Conservation (phyloP, 2,113 vertebrate genomes). For the Oostethus manadensis region DNA sequence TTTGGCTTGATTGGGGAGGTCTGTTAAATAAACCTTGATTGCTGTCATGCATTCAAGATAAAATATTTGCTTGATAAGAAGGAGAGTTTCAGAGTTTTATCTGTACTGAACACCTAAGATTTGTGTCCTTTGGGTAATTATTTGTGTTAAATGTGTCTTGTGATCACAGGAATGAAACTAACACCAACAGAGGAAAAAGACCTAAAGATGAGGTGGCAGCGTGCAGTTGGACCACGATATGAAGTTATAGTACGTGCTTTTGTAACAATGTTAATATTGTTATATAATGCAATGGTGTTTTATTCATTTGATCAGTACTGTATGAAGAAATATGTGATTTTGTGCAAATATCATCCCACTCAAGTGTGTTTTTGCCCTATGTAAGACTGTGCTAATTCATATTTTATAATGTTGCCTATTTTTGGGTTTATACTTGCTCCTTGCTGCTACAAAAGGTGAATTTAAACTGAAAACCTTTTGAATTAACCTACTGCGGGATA, state of each 20-base stretch:
- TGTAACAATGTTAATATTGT: not conserved
- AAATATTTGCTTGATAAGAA: conserved; percentile 47
- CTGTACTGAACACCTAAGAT: not conserved
- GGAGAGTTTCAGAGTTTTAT: conserved; percentile 26
- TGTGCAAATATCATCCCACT: no score
- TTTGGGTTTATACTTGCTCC: no score
- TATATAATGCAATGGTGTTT: no score
- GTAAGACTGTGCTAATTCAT: no score
- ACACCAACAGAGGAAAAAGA: conserved; percentile 54
- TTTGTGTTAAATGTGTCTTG: conserved; percentile 8
- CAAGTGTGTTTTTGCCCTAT: no score
- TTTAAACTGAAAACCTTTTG: no score
- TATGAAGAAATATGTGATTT: not conserved
- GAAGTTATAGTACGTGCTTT: conserved; percentile 83
- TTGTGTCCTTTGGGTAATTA: not conserved
- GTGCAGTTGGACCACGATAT: conserved; percentile 77
- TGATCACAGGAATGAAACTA: conserved; percentile 50
- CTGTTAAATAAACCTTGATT: conserved; percentile 57
- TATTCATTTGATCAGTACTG: not conserved
- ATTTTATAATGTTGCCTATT: no score
- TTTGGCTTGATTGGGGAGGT: conserved; percentile 57
- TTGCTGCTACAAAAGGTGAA: no score
- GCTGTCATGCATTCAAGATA: conserved; percentile 50
- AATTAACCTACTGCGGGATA: not conserved
- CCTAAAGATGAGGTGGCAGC: conserved; percentile 78